A percentile compares a stretch with the other conserved stretches of the same genome.
These are phyloP conservation scores for Plagodis pulveraria DNA, from an alignment of 2,888 invertebrate genomes.

Conservation along the genomic window DNA sequence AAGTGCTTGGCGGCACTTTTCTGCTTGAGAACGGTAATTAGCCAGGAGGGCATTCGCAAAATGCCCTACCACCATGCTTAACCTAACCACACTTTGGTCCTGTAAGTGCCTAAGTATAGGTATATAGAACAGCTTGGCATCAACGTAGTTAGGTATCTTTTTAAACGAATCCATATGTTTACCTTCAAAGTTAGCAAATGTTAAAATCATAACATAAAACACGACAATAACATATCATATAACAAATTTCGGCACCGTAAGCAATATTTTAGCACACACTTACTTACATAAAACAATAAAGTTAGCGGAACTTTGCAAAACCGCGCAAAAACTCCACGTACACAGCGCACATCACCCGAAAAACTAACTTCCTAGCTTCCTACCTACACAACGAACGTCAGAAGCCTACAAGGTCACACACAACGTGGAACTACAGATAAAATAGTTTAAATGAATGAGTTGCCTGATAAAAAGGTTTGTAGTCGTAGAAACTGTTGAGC, in stretches of 20 bases:
- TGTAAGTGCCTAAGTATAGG: no score
- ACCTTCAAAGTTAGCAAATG: neutral
- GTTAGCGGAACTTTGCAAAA: neutral
- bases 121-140: no score
- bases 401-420: neutral
- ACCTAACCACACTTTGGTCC: no score
- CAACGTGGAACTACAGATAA: conserved; percentile 23
- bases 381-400: no score
- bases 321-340: conserved; percentile 18
- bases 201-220: neutral
- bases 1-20: no score
- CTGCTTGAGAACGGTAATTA: no score
- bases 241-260: neutral
- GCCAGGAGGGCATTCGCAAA: no score
- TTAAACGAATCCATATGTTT: neutral
- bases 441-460: conserved; percentile 6
- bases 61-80: no score
- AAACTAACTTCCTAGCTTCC: conserved; percentile 11
- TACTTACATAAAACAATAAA: neutral
- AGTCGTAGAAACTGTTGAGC: neutral
- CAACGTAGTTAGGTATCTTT: no score
- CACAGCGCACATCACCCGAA: conserved; percentile 3
- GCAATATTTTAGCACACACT: neutral
- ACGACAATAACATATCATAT: neutral
- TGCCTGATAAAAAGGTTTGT: neutral